A percentile compares a stretch with the other conserved stretches of the same genome.
phyloP scores from a whole-genome alignment of 2,797 vertebrate species.

The Gymnodraco acuticeps region DNA sequence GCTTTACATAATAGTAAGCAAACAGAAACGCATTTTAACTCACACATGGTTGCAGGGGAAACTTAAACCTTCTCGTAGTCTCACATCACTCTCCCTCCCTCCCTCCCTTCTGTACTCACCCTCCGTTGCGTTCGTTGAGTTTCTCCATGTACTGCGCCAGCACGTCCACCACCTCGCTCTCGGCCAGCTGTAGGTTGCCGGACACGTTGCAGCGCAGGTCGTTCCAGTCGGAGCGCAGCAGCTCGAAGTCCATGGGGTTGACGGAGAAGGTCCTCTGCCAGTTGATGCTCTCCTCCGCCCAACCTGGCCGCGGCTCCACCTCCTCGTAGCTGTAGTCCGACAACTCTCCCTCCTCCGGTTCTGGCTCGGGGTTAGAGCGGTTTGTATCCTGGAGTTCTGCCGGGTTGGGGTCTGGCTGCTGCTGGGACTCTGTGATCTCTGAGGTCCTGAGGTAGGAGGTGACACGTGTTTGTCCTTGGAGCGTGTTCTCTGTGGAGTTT shows the following conservation, averaged over 20 bases:
- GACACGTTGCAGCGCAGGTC: constrained; percentile 98
- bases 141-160: constrained; percentile 98
- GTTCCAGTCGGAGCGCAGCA: constrained; percentile 98
- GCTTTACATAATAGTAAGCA: constrained; percentile 39
- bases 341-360: constrained; percentile 85
- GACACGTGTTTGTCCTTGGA: constrained; percentile 68
- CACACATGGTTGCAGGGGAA: constrained; percentile 13
- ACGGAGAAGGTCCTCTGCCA: constrained; percentile 99
- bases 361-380: constrained; percentile 73
- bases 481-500: constrained; percentile 79
- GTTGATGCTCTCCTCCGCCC: constrained; percentile 96
- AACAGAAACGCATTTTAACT: constrained; percentile 14
- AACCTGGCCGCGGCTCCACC: constrained; percentile 87
- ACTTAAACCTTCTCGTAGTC: neutral
- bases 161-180: constrained; percentile 95
- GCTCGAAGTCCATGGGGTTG: constrained; percentile 95
- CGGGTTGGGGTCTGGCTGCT: constrained; percentile 74
- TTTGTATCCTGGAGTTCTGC: constrained; percentile 59
- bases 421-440: constrained; percentile 85
- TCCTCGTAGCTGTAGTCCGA: constrained; percentile 90
- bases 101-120: constrained; percentile 76
- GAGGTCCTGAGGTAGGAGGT: constrained; percentile 91
- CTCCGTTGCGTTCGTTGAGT: constrained; percentile 92
- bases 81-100: neutral
- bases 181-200: constrained; percentile 95